Evolutionary conservation across 2,797 vertebrate species (phyloP).

Genomic region (Amblyraja radiata): DNA sequence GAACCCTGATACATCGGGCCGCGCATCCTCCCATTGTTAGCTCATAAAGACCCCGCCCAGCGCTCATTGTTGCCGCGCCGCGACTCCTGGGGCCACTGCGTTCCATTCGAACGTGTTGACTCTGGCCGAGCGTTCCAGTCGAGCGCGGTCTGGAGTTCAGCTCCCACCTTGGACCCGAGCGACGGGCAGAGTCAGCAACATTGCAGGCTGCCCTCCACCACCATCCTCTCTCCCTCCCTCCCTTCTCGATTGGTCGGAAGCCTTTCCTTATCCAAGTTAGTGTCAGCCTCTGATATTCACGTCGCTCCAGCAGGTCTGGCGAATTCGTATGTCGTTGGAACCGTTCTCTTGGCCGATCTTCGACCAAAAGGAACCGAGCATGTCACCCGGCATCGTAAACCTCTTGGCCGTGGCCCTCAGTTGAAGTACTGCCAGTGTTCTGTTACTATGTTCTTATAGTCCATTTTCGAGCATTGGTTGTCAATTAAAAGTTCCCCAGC

Average conservation of each 20-base stretch:
- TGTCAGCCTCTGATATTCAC: slow-evolving; percentile 40
- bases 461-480: too few relatives aligned
- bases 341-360: background rate
- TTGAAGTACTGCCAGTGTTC: background rate
- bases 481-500: too few relatives aligned
- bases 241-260: background rate
- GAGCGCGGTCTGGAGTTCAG: background rate
- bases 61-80: background rate
- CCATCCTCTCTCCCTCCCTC: background rate
- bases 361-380: background rate
- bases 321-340: background rate
- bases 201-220: background rate
- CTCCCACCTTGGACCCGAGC: background rate
- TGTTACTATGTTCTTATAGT: background rate
- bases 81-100: background rate
- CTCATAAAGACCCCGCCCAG: background rate
- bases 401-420: background rate
- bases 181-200: slow-evolving; percentile 13
- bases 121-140: background rate
- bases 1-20: background rate
- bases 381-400: background rate
- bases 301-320: background rate
- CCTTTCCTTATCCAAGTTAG: slow-evolving; percentile 40
- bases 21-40: background rate
- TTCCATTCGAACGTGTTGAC: background rate